phyloP scores from a whole-genome alignment of 2,113 vertebrate species.

The Ciconia stormi region DNA sequence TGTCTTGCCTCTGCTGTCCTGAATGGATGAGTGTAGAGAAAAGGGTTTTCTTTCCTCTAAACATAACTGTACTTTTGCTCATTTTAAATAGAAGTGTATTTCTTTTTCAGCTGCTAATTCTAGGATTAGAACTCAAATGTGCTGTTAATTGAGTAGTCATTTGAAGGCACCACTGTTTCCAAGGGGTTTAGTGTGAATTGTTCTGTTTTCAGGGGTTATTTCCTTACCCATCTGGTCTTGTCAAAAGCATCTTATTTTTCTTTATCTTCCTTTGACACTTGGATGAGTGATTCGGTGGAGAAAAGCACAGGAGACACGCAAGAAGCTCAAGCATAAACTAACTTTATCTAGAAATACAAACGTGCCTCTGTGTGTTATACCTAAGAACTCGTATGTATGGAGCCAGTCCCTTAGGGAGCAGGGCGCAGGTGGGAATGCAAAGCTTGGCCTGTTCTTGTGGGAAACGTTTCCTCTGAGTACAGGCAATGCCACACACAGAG shows the following conservation, averaged over 20 bases:
- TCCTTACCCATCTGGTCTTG: not conserved
- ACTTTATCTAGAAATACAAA: not conserved
- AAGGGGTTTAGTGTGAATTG: not conserved
- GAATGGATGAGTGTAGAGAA: not conserved
- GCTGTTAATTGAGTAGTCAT: not conserved
- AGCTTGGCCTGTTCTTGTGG: conserved; percentile 22
- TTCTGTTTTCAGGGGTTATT: not conserved
- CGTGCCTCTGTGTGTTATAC: not conserved
- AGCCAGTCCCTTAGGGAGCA: not conserved
- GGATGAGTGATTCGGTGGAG: not conserved
- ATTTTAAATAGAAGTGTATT: not conserved
- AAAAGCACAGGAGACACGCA: accelerated
- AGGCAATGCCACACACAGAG: conserved; percentile 2
- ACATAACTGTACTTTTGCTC: not conserved
- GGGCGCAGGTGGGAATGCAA: not conserved
- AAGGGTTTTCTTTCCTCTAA: not conserved
- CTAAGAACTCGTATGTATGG: not conserved
- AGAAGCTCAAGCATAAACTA: not conserved
- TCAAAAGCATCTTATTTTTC: not conserved
- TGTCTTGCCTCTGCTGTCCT: not conserved
- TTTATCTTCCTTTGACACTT: not conserved
- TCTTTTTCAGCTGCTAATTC: not conserved
- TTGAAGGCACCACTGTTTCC: not conserved
- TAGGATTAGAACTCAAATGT: not conserved
- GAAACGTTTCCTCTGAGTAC: not conserved